A percentile compares a stretch with the other conserved stretches of the same genome.
Conservation (phyloP, 2,888 invertebrate genomes). For the Dione juno region DNA sequence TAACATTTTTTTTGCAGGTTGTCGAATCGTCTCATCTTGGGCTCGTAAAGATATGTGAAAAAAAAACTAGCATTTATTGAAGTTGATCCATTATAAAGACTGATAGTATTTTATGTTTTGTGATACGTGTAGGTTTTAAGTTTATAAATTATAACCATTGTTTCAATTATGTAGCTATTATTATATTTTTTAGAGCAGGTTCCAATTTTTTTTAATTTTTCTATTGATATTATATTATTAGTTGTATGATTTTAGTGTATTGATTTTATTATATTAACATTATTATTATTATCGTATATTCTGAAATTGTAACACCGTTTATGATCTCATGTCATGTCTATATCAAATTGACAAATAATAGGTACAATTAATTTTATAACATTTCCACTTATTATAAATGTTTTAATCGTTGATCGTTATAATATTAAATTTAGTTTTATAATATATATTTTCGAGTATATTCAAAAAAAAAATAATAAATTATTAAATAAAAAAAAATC, state of each 20-base stretch:
- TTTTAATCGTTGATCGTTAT: slow-evolving; percentile 13
- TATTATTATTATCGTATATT: slow-evolving; percentile 13
- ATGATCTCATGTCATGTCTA: slow-evolving; percentile 17
- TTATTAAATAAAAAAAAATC: slow-evolving; percentile 26
- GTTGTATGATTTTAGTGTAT: slow-evolving; percentile 1
- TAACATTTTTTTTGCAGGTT: slow-evolving; percentile 58
- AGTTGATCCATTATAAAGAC: slow-evolving; percentile 62
- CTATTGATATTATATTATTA: slow-evolving; percentile 31
- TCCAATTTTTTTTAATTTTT: slow-evolving; percentile 28
- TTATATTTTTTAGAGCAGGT: slow-evolving; percentile 43
- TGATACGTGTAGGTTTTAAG: slow-evolving; percentile 62
- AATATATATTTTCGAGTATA: slow-evolving; percentile 24
- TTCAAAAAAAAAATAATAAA: slow-evolving; percentile 7
- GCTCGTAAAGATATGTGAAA: slow-evolving; percentile 53
- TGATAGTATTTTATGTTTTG: slow-evolving; percentile 74
- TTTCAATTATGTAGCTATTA: slow-evolving; percentile 35
- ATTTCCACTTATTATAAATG: slow-evolving; percentile 4
- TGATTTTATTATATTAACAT: slow-evolving; percentile 10
- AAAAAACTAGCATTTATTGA: slow-evolving; percentile 50
- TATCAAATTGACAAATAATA: slow-evolving; percentile 6
- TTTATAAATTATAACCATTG: slow-evolving; percentile 47
- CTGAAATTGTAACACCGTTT: not conserved
- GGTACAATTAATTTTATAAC: slow-evolving; percentile 1
- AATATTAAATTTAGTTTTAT: slow-evolving; percentile 7
- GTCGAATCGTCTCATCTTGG: slow-evolving; percentile 48